Evolutionary conservation across 2,797 vertebrate genomes (phyloP).

Genomic region (Enteromius unitaeniatus): DNA sequence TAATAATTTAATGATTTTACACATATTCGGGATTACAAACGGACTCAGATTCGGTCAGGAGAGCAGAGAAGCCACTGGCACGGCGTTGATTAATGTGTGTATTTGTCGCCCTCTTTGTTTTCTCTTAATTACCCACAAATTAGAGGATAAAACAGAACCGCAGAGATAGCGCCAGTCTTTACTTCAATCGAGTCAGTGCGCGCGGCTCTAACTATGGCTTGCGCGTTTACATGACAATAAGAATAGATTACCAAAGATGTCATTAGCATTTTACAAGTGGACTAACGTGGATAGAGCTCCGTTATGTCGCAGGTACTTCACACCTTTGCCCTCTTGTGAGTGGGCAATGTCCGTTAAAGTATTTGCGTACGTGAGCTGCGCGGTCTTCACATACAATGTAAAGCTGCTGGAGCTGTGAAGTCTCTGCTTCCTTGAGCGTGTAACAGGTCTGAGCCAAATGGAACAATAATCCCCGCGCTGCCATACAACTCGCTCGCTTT

Average conservation of each 20-base stretch:
- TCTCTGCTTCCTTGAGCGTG: conserved; percentile 33
- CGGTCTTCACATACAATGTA: background rate
- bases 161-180: conserved; percentile 64
- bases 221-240: conserved; percentile 74
- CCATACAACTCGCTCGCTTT: background rate
- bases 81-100: conserved; percentile 68
- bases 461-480: background rate
- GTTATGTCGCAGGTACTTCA: conserved; percentile 60
- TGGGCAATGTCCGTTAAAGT: conserved; percentile 56
- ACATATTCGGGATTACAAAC: background rate
- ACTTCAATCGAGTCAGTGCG: conserved; percentile 62
- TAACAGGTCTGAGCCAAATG: conserved; percentile 27
- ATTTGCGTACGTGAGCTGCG: conserved; percentile 22
- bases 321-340: conserved; percentile 60
- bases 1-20: background rate
- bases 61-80: background rate
- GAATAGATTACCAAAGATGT: conserved; percentile 66
- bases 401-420: conserved; percentile 15
- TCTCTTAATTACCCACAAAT: conserved; percentile 75
- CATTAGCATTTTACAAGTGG: conserved; percentile 64
- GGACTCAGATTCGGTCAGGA: background rate
- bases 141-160: conserved; percentile 64
- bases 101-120: conserved; percentile 74
- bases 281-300: conserved; percentile 36
- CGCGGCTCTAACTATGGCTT: conserved; percentile 53